phyloP scores from a whole-genome alignment of 2,797 vertebrate genomes.

The Cryptoblepharus egeriae region DNA sequence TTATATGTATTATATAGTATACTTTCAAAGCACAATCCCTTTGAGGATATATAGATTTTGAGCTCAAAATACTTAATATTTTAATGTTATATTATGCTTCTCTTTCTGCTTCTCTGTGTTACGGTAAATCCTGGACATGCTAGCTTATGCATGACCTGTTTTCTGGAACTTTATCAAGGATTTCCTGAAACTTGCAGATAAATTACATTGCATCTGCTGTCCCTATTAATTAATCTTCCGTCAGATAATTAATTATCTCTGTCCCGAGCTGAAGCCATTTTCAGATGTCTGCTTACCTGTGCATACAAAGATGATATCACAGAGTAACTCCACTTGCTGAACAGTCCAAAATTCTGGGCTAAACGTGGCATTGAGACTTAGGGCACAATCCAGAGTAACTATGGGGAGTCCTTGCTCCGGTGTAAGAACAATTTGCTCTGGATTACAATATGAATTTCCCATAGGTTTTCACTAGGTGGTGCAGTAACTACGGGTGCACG shows the following conservation, averaged over 20 bases:
- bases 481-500: too few species aligned
- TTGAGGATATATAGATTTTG: background rate
- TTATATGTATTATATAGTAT: background rate
- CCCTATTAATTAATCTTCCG: constrained; percentile 32
- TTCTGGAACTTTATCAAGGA: constrained; percentile 53
- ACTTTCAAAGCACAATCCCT: background rate
- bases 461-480: too few species aligned
- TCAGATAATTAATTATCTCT: constrained; percentile 37
- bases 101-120: constrained; percentile 32
- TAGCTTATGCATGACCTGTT: constrained; percentile 39
- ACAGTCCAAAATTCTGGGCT: background rate
- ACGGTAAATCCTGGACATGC: constrained; percentile 42
- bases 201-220: constrained; percentile 42
- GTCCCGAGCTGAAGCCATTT: constrained; percentile 22
- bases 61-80: background rate
- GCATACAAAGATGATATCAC: constrained; percentile 35
- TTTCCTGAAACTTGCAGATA: constrained; percentile 50
- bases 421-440: too few species aligned
- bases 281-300: constrained; percentile 32
- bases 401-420: too few species aligned
- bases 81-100: constrained; percentile 26
- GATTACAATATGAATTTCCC: too few species aligned
- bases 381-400: too few species aligned
- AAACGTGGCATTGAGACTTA: too few species aligned
- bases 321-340: constrained; percentile 5